Evolutionary conservation across 2,888 invertebrate species (phyloP).

Genomic region (Lycophotia porphyrea): DNA sequence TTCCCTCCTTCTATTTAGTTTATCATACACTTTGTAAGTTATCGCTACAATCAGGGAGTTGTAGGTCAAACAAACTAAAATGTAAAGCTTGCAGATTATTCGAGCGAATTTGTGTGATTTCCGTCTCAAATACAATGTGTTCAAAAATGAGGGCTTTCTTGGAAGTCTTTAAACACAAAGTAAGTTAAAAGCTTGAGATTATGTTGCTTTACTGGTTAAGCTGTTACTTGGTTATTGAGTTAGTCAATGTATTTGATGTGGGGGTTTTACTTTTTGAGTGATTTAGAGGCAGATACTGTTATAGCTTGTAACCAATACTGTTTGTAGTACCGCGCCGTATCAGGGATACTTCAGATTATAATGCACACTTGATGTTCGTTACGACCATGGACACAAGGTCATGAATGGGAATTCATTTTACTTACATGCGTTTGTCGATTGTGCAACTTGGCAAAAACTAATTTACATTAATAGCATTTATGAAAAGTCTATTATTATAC

Average conservation of each 20-base stretch:
- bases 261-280: conserved; percentile 7
- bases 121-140: conserved; percentile 45
- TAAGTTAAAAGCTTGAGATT: conserved; percentile 44
- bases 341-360: neutral
- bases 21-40: conserved; percentile 49
- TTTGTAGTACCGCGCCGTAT: neutral
- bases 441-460: neutral
- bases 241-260: conserved; percentile 26
- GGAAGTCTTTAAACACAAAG: conserved; percentile 56
- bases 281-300: neutral
- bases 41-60: conserved; percentile 48
- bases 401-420: neutral
- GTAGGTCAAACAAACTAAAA: conserved; percentile 59
- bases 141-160: conserved; percentile 37
- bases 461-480: neutral
- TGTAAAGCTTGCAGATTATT: conserved; percentile 56
- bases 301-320: neutral
- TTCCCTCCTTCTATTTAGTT: conserved; percentile 19
- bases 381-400: neutral
- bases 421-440: neutral
- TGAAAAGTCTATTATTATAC: neutral
- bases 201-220: conserved; percentile 33
- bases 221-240: conserved; percentile 18
- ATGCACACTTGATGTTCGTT: neutral
- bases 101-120: conserved; percentile 53